Percentiles rank a stretch among this genome's conserved stretches.
phyloP scores from a whole-genome alignment of 2,113 vertebrate species.

The Aramus guarauna region DNA sequence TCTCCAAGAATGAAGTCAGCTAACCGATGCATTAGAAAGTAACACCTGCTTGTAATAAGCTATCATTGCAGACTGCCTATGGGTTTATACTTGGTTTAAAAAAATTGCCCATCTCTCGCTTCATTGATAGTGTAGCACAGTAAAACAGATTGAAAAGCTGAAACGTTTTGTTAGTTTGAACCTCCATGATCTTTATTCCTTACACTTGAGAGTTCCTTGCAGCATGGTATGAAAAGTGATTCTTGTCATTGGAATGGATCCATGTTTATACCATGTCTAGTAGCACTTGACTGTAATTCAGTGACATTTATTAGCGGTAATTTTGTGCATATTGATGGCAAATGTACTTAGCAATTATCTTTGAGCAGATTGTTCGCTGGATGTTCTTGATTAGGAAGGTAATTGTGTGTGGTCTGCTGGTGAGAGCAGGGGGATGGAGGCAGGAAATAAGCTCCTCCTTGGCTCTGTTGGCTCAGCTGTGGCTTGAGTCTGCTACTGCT shows the following conservation, averaged over 20 bases:
- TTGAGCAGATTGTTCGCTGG: neutral
- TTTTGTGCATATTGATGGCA: neutral
- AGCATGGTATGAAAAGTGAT: neutral
- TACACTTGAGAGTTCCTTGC: neutral
- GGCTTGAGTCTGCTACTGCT: neutral
- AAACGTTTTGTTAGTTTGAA: neutral
- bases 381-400: slow-evolving; percentile 24
- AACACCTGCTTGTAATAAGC: neutral
- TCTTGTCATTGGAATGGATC: neutral
- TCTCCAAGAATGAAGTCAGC: neutral
- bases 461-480: neutral
- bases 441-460: neutral
- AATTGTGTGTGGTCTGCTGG: slow-evolving; percentile 51
- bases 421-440: neutral
- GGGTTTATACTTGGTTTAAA: neutral
- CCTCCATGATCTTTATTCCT: neutral
- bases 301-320: neutral
- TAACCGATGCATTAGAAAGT: neutral
- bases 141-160: neutral
- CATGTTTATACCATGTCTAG: neutral
- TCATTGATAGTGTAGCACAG: neutral
- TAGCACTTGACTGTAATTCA: slow-evolving; percentile 1
- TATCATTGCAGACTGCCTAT: neutral
- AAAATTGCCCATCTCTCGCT: neutral
- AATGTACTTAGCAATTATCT: neutral